phyloP scores from a whole-genome alignment of 1,140 invertebrate species.

The Argopecten irradians region DNA sequence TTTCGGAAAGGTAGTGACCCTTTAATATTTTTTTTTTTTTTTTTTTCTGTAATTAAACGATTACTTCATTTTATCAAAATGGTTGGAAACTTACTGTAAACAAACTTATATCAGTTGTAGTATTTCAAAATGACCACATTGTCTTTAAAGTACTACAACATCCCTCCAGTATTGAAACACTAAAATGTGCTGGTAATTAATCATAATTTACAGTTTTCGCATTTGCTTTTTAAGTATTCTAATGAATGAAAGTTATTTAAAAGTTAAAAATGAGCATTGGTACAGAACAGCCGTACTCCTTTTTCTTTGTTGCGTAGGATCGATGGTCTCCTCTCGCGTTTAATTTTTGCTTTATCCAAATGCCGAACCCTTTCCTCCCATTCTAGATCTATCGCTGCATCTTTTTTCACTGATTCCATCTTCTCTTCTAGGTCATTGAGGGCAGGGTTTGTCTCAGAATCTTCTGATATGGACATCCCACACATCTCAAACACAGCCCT shows the following conservation, averaged over 20 bases:
- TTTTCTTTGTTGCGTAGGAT: background rate
- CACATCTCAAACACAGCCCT: conserved; percentile 34
- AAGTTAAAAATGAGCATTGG: conserved; percentile 38
- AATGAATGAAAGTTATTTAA: background rate
- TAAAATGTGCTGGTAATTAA: no score
- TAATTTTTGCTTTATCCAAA: conserved; percentile 45
- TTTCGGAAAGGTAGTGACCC: no score
- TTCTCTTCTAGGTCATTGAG: conserved; percentile 39
- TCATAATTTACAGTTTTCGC: no score
- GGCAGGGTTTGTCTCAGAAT: background rate
- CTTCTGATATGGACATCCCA: conserved; percentile 27
- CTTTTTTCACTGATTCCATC: conserved; percentile 43
- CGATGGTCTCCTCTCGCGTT: conserved; percentile 14
- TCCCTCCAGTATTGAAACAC: no score
- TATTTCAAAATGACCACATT: no score
- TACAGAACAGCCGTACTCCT: background rate
- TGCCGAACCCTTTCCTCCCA: conserved; percentile 50
- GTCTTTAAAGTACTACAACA: no score
- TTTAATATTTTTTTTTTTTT: no score
- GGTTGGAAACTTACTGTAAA: no score
- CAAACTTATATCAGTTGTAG: no score
- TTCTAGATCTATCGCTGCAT: background rate
- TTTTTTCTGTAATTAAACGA: no score
- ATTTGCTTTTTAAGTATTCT: no score
- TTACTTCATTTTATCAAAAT: no score